A percentile compares a stretch with the other conserved stretches of the same genome.
phyloP scores from a whole-genome alignment of 1,140 invertebrate genomes.

The Plectus sambesii region DNA sequence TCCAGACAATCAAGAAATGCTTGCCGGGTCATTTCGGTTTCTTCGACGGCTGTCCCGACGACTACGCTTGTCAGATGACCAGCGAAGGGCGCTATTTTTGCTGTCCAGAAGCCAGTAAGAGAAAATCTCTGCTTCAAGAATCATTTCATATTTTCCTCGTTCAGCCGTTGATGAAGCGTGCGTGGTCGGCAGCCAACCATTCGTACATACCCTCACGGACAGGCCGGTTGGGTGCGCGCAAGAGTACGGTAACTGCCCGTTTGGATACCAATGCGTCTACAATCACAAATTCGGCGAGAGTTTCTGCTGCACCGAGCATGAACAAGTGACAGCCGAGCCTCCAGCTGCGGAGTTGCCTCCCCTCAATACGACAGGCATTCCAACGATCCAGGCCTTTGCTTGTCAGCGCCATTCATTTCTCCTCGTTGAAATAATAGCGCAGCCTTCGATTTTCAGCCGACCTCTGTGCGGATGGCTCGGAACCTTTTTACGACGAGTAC shows the following conservation, averaged over 20 bases:
- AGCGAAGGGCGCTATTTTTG: slow-evolving; percentile 6
- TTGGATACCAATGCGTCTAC: slow-evolving; percentile 12
- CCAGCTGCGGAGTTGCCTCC: not conserved
- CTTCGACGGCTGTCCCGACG: slow-evolving; percentile 13
- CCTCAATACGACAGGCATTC: not conserved
- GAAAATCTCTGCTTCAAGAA: too few relatives aligned
- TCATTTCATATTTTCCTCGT: too few relatives aligned
- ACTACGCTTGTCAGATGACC: slow-evolving; percentile 13
- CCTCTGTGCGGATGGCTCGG: slow-evolving; percentile 11
- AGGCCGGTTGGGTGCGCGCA: slow-evolving; percentile 8
- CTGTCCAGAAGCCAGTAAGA: too few relatives aligned
- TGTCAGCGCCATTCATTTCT: too few relatives aligned
- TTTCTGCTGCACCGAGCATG: slow-evolving; percentile 19
- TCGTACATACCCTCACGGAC: slow-evolving; percentile 6
- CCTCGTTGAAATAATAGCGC: too few relatives aligned
- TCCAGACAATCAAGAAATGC: slow-evolving; percentile 6
- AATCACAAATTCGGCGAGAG: slow-evolving; percentile 7
- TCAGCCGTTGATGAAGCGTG: slow-evolving; percentile 9
- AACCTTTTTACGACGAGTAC: slow-evolving; percentile 8
- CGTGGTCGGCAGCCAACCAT: slow-evolving; percentile 10
- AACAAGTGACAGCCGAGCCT: not conserved
- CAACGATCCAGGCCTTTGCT: not conserved
- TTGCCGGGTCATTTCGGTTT: slow-evolving; percentile 2
- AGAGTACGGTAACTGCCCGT: slow-evolving; percentile 9
- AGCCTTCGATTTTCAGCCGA: too few relatives aligned